Evolutionary conservation across 2,113 vertebrate genomes (phyloP).

Genomic region (Dinomys branickii): DNA sequence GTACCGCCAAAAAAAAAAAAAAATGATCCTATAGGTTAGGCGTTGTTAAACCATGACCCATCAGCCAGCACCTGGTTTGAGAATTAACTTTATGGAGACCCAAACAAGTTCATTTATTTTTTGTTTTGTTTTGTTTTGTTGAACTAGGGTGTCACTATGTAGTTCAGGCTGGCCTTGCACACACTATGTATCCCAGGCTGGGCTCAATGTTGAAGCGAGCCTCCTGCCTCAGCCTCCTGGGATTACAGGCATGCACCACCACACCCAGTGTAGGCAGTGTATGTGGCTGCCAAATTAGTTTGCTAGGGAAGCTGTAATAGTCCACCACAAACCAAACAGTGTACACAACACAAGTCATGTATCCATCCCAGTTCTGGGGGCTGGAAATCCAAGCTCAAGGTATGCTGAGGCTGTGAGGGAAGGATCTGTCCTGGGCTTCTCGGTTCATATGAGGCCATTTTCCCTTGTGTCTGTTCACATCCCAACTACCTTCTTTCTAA

Average conservation of each 20-base stretch:
- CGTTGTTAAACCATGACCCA: not conserved
- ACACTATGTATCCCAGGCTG: not conserved
- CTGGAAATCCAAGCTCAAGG: not conserved
- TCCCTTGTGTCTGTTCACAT: not conserved
- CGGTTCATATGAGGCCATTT: not conserved
- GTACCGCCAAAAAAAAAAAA: too few species aligned
- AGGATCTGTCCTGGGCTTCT: not conserved
- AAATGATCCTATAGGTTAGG: not conserved
- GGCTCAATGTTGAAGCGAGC: not conserved
- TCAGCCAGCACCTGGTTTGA: not conserved
- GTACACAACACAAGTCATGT: not conserved
- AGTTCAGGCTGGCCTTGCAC: not conserved
- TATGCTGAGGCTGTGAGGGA: not conserved
- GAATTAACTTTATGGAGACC: not conserved
- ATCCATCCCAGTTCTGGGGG: not conserved
- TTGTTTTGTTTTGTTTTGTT: not conserved
- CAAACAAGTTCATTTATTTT: not conserved
- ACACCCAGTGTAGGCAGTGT: not conserved
- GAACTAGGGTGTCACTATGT: not conserved
- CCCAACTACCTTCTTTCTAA: not conserved
- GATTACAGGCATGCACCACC: not conserved
- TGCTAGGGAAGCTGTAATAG: not conserved
- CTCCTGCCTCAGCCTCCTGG: not conserved
- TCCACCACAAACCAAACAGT: not conserved
- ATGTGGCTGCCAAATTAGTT: not conserved